Conservation (phyloP, 2,113 vertebrate genomes). For the Seriola quinqueradiata region DNA sequence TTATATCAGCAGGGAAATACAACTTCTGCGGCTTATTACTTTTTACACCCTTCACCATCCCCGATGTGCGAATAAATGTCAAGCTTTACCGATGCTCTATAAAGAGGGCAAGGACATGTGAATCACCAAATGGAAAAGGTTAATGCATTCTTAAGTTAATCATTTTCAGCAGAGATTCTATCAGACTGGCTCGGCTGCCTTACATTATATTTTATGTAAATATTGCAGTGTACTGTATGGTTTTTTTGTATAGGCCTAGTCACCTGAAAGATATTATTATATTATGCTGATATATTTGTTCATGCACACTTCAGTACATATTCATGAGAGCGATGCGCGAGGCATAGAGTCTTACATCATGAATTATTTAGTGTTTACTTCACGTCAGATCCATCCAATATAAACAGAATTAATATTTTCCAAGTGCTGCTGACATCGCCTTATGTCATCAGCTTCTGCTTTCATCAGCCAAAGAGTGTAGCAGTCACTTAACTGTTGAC, state of each 20-base stretch:
- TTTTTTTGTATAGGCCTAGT: not conserved
- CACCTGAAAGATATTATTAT: constrained; percentile 7
- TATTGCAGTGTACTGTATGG: not conserved
- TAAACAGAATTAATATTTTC: constrained; percentile 70
- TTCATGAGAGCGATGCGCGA: constrained; percentile 62
- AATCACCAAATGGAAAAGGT: constrained; percentile 70
- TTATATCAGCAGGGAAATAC: constrained; percentile 45
- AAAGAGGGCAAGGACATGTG: constrained; percentile 47
- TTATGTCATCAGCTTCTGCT: constrained; percentile 52
- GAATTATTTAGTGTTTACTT: constrained; percentile 85
- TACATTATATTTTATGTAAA: constrained; percentile 24
- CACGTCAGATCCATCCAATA: constrained; percentile 67
- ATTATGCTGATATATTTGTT: constrained; percentile 42
- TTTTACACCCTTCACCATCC: constrained; percentile 7
- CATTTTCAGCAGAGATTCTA: constrained; percentile 38
- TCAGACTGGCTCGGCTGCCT: constrained; percentile 15
- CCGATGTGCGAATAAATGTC: constrained; percentile 66
- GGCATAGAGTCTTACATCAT: constrained; percentile 47
- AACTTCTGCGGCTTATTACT: constrained; percentile 23
- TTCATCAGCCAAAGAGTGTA: constrained; percentile 38
- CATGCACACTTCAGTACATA: constrained; percentile 59
- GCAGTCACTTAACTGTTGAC: not conserved
- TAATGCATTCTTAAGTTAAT: constrained; percentile 74
- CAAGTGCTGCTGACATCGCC: constrained; percentile 53
- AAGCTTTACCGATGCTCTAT: constrained; percentile 60